These are phyloP conservation scores for Cylas formicarius DNA, from an alignment of 1,140 invertebrate species.

Conservation along the genomic window DNA sequence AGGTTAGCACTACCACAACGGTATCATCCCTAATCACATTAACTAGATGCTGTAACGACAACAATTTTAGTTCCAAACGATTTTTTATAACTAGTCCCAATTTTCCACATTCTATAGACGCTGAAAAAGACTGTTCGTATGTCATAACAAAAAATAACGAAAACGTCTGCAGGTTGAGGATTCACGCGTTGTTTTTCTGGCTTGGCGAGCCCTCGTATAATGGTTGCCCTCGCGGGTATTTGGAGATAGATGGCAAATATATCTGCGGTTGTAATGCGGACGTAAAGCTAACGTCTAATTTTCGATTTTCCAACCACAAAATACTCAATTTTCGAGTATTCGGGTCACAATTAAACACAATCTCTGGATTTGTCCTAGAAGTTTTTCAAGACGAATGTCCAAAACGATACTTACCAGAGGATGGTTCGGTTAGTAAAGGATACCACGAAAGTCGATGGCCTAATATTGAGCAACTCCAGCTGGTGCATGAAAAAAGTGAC, in stretches of 20 bases:
- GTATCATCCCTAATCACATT: too few species aligned
- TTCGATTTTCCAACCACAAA: slow-evolving; percentile 34
- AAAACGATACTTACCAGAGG: slow-evolving; percentile 23
- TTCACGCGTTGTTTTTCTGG: slow-evolving; percentile 51
- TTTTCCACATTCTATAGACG: slow-evolving; percentile 44
- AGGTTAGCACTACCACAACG: too few species aligned
- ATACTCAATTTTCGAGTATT: slow-evolving; percentile 37
- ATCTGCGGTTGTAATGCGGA: slow-evolving; percentile 52
- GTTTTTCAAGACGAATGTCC: slow-evolving; percentile 49
- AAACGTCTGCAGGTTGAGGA: slow-evolving; percentile 45
- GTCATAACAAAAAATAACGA: slow-evolving; percentile 44
- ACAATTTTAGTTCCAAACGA: slow-evolving; percentile 41
- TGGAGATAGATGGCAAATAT: slow-evolving; percentile 49
- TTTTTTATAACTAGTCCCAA: slow-evolving; percentile 51
- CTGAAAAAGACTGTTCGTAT: slow-evolving; percentile 44
- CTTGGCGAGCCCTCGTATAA: slow-evolving; percentile 40
- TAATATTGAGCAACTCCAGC: slow-evolving; percentile 16
- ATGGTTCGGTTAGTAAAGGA: slow-evolving; percentile 1
- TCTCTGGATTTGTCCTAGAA: slow-evolving; percentile 49
- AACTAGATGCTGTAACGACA: slow-evolving; percentile 45
- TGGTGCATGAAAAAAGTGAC: slow-evolving; percentile 25
- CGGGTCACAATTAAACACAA: slow-evolving; percentile 15
- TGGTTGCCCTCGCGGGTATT: slow-evolving; percentile 44
- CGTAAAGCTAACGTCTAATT: slow-evolving; percentile 40
- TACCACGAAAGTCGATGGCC: slow-evolving; percentile 19